Evolutionary conservation across 2,113 vertebrate species (phyloP).

Genomic region (Gymnocephalus cernua): DNA sequence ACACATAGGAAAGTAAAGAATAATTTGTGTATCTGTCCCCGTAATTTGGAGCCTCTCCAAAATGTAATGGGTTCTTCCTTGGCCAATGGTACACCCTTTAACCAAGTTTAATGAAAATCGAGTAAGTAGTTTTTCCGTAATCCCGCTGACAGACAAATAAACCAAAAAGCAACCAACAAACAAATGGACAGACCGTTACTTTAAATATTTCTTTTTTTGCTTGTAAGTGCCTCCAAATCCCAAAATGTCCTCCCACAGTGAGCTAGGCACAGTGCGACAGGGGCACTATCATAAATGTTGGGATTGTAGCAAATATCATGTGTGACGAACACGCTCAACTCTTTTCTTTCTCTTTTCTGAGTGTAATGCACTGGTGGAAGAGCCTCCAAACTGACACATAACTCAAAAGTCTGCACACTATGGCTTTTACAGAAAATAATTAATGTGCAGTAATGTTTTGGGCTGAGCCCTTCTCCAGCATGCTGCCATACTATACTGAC

Average conservation of each 20-base stretch:
- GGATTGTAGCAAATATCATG: not conserved
- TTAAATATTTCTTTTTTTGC: too few relatives aligned
- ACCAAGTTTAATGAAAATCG: too few relatives aligned
- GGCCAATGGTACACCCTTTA: too few relatives aligned
- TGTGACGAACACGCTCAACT: not conserved
- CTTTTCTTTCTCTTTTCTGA: not conserved
- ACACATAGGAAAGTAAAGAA: too few relatives aligned
- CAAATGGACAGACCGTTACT: too few relatives aligned
- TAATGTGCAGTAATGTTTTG: not conserved
- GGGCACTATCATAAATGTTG: not conserved
- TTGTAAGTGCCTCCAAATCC: not conserved
- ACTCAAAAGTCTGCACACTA: not conserved
- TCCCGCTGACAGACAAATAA: too few relatives aligned
- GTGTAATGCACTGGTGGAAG: not conserved
- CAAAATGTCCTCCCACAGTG: not conserved
- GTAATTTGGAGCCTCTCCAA: too few relatives aligned
- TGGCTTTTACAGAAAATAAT: not conserved
- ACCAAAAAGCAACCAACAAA: too few relatives aligned
- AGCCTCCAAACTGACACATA: not conserved
- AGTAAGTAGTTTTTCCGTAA: too few relatives aligned
- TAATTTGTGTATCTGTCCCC: too few relatives aligned
- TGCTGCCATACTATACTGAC: not conserved
- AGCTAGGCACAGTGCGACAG: not conserved
- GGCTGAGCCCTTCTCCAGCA: not conserved
- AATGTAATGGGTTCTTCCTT: too few relatives aligned